Base-by-base conservation (phyloP, 2,888 invertebrate species). In the Drosophila neutralis region DNA sequence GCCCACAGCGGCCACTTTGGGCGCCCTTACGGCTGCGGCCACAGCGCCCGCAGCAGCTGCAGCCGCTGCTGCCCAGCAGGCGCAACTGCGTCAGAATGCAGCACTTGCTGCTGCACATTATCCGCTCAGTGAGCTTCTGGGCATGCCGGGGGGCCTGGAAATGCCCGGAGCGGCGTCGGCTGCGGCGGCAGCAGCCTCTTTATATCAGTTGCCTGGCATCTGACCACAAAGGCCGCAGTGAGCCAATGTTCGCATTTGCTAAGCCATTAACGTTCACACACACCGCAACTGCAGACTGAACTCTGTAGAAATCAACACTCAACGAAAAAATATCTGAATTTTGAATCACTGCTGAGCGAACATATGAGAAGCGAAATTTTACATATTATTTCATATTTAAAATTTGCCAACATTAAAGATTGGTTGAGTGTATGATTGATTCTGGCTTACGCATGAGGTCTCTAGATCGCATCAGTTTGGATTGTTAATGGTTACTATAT, bases 141-240 rank as follows among this genome's bases (percentile, higher is more conserved):
- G 96, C 51, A 94, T 96, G 63, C 96, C 95, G 83, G 94, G 95
- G 83, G 95, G 95, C 54, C 94, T 96, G 73, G 96, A 96, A 89
- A 93, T 95, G 90, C 93, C 93, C 40, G 77, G 72, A 35, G 73
- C 83, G 24, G 85, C 90, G n/a, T 76, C 92, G 7, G 95, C 93
- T n/a, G 83, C 84, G 49, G 87, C 89, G 27, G 87, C 92, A 35
- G 88, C 92, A 27, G 95, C 93, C 42, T 94, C 96, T 18, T 94
- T 97, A 59, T 97, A 97, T 92, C 95, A 96, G 90, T 95, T 95
- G 71, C 94, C 96, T 67, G 94, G 96, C 59, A 95, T 96, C 92
- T 95, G 96, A 94, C 94, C 95, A 51, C 92, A 94, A 48, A 85
- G 92, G 53, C 91, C 83, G 31, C 91, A 91, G 73, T 91, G 78